Conservation (phyloP, 2,113 vertebrate species). For the Lepisosteus osseus region DNA sequence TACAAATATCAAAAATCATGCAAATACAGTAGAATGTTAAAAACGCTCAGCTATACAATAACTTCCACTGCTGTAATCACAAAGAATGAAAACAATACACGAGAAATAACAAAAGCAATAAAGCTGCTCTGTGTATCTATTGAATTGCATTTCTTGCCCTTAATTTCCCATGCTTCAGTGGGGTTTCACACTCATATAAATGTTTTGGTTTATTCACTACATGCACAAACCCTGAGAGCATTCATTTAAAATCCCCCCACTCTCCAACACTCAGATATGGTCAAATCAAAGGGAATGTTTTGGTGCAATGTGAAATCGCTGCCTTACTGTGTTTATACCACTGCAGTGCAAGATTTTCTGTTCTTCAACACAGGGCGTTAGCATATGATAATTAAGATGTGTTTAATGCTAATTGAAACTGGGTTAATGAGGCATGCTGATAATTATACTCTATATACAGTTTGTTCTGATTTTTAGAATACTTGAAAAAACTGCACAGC, state of each 20-base stretch:
- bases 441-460: slow-evolving; percentile 21
- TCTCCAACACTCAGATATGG: neutral
- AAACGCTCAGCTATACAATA: neutral
- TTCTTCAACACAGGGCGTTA: slow-evolving; percentile 6
- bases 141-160: neutral
- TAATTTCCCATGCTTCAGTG: neutral
- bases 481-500: neutral
- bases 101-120: neutral
- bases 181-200: neutral
- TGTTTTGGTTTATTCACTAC: neutral
- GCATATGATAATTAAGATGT: slow-evolving; percentile 37
- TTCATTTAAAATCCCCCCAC: no score
- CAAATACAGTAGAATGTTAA: neutral
- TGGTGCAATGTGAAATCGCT: neutral
- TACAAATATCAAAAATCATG: neutral
- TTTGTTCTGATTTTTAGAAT: slow-evolving; percentile 22
- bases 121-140: no score
- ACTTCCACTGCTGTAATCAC: no score
- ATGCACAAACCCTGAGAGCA: neutral
- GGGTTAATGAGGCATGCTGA: slow-evolving; percentile 30
- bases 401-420: slow-evolving; percentile 39
- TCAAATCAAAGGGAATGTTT: neutral
- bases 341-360: neutral
- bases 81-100: neutral
- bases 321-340: neutral